A percentile compares a stretch with the other conserved stretches of the same genome.
These are phyloP conservation scores for Porites rus DNA, from an alignment of 92 coral and sea anemone genomes.

Conservation along the genomic window DNA sequence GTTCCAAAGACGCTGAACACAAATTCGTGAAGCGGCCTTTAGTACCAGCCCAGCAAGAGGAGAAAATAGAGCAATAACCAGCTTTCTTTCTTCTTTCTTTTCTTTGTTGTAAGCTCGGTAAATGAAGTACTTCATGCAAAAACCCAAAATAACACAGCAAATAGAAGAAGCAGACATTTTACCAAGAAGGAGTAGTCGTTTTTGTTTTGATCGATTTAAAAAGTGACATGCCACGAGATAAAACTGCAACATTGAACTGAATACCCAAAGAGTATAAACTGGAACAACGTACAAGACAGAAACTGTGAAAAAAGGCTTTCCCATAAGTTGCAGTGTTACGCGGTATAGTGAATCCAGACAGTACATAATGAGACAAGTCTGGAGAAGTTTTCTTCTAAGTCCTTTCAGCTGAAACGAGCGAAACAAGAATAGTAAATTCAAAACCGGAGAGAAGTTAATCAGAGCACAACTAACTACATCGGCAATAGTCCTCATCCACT, in stretches of 20 bases:
- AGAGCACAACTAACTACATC: background rate
- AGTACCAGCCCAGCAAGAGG: background rate
- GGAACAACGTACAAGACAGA: background rate
- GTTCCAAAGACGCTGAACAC: background rate
- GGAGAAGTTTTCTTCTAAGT: background rate
- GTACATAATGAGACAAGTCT: background rate
- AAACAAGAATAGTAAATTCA: background rate
- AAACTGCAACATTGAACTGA: background rate
- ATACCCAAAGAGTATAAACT: background rate
- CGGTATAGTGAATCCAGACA: background rate
- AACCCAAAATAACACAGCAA: background rate
- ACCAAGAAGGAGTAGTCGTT: background rate
- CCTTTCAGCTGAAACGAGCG: slow-evolving; percentile 1
- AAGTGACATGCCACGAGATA: slow-evolving; percentile 4
- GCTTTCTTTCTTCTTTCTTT: background rate
- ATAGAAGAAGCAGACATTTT: background rate
- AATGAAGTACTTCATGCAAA: background rate
- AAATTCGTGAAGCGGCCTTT: background rate
- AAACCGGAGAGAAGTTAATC: background rate
- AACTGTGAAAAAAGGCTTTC: background rate
- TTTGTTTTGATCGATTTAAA: background rate
- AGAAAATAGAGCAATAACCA: background rate
- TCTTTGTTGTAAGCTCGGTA: background rate
- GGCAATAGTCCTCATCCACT: background rate
- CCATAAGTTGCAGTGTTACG: background rate